phyloP scores from a whole-genome alignment of 2,888 invertebrate species.

The Lycophotia porphyrea region DNA sequence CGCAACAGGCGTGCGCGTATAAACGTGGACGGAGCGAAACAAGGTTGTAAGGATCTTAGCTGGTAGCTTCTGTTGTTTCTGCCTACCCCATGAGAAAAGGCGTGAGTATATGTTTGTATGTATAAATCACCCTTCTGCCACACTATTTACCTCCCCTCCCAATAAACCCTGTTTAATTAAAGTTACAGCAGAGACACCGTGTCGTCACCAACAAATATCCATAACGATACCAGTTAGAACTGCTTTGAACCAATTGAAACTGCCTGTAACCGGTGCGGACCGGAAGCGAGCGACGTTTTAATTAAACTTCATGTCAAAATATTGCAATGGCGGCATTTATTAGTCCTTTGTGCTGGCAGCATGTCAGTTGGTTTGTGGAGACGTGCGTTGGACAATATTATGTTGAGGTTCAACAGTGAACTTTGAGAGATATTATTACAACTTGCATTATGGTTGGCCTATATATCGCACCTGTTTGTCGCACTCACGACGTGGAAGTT shows the following conservation, averaged over 20 bases:
- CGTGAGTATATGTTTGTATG: background rate
- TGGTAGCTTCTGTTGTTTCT: background rate
- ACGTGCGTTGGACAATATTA: constrained; percentile 5
- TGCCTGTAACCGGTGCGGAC: constrained; percentile 36
- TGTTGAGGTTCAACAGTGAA: background rate
- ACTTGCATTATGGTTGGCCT: too few species aligned
- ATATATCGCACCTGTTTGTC: too few species aligned
- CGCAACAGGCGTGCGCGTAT: background rate
- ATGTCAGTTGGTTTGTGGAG: background rate
- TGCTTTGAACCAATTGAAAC: constrained; percentile 52
- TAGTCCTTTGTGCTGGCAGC: constrained; percentile 32
- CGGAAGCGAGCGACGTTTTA: constrained; percentile 56
- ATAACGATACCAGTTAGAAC: constrained; percentile 44
- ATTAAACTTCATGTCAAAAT: constrained; percentile 65
- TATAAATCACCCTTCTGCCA: background rate
- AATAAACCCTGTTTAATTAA: constrained; percentile 47
- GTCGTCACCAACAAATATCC: constrained; percentile 34
- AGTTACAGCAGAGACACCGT: constrained; percentile 38
- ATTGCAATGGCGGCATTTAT: constrained; percentile 51
- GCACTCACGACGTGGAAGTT: too few species aligned
- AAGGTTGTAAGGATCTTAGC: background rate
- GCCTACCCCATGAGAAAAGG: background rate
- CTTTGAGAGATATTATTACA: background rate
- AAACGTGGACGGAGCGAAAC: background rate
- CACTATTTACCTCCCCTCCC: background rate